Evolutionary conservation across 2,113 vertebrate genomes (phyloP).

Genomic region (Cavia porcellus): DNA sequence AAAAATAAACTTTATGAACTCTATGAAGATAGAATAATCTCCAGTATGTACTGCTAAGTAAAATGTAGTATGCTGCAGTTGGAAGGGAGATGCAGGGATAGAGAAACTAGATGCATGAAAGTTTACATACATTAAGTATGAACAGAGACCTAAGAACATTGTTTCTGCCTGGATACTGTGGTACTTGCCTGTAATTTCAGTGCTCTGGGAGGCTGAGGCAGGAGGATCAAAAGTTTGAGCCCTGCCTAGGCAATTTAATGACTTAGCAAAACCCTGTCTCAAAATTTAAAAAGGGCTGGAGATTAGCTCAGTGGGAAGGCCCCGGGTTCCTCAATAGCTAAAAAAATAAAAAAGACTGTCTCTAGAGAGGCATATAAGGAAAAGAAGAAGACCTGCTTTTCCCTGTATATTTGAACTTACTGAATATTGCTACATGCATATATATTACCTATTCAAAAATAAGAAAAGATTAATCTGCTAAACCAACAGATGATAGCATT

Average conservation of each 20-base stretch:
- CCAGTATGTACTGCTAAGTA: not conserved
- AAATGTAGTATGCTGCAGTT: not conserved
- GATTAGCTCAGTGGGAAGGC: not conserved
- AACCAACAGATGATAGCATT: conserved; percentile 37
- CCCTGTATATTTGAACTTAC: not conserved
- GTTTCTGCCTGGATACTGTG: not conserved
- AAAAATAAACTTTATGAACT: not conserved
- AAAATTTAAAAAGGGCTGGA: not conserved
- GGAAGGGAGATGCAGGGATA: not conserved
- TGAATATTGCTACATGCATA: not conserved
- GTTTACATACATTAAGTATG: not conserved
- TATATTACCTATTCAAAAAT: not conserved
- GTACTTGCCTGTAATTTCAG: not conserved
- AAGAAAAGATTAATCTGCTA: not conserved
- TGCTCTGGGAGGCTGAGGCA: not conserved
- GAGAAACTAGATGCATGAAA: not conserved
- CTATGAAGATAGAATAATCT: not conserved
- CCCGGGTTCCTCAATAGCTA: not conserved
- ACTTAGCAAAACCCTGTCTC: not conserved
- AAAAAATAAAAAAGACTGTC: conserved; percentile 11
- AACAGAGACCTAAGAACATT: not conserved
- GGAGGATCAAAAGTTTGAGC: not conserved
- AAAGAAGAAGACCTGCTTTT: not conserved
- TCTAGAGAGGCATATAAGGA: not conserved
- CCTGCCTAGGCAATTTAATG: not conserved